These are phyloP conservation scores for Calcarius ornatus DNA, from an alignment of 2,113 vertebrate genomes.

Conservation along the genomic window DNA sequence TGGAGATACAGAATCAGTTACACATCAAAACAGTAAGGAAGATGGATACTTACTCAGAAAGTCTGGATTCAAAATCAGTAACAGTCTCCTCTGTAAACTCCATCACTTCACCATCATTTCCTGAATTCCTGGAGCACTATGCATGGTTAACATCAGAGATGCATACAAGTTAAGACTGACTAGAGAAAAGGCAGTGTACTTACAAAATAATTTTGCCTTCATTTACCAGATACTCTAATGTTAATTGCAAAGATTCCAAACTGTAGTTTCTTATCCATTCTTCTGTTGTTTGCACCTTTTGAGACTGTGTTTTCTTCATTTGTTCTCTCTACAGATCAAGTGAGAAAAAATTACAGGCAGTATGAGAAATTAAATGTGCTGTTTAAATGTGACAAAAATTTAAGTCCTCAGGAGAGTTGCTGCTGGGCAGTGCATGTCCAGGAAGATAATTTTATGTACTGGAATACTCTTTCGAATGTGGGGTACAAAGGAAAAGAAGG, in stretches of 20 bases:
- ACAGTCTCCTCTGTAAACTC: slow-evolving; percentile 54
- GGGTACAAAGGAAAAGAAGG: background rate
- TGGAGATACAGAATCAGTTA: background rate
- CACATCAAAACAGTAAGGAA: background rate
- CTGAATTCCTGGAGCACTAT: slow-evolving; percentile 50
- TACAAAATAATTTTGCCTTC: slow-evolving; percentile 48
- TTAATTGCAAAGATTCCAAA: slow-evolving; percentile 70
- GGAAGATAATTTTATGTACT: background rate
- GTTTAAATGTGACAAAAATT: background rate
- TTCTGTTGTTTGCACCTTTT: slow-evolving; percentile 48
- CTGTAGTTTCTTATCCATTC: slow-evolving; percentile 73
- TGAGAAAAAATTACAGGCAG: background rate
- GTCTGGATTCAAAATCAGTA: slow-evolving; percentile 63
- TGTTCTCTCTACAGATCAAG: slow-evolving; percentile 42
- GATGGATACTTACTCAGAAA: slow-evolving; percentile 73
- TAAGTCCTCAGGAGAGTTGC: background rate
- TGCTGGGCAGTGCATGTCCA: background rate
- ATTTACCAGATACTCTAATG: slow-evolving; percentile 67
- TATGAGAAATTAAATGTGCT: background rate
- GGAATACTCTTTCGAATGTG: background rate
- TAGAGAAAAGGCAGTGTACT: slow-evolving; percentile 19
- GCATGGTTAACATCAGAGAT: background rate
- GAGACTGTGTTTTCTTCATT: background rate
- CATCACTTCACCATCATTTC: background rate
- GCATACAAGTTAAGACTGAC: background rate